These are phyloP conservation scores for Sinocyclocheilus anshuiensis DNA, from an alignment of 2,113 vertebrate genomes.

Conservation along the genomic window DNA sequence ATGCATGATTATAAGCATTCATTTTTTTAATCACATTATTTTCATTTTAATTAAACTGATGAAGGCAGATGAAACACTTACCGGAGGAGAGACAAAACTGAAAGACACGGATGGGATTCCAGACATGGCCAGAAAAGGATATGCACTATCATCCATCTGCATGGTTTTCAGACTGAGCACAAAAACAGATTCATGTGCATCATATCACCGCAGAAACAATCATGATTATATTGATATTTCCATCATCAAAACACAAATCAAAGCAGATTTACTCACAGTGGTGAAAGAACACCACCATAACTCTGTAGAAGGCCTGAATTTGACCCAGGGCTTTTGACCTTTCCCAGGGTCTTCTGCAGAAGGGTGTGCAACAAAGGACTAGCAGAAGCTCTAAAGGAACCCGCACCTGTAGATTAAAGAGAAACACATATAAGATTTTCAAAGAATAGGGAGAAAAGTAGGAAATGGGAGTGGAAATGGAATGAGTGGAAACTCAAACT, in stretches of 20 bases:
- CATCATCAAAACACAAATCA: neutral
- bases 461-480: neutral
- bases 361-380: slow-evolving; percentile 84
- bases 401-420: slow-evolving; percentile 63
- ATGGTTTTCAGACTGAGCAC: slow-evolving; percentile 74
- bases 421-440: neutral
- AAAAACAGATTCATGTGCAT: neutral
- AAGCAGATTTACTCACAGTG: slow-evolving; percentile 74
- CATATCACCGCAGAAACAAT: neutral
- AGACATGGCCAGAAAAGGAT: slow-evolving; percentile 85
- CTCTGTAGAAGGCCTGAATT: neutral
- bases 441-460: neutral
- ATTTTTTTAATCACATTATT: no score
- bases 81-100: slow-evolving; percentile 72
- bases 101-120: slow-evolving; percentile 93
- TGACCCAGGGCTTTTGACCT: slow-evolving; percentile 65
- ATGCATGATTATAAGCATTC: no score
- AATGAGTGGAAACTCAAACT: neutral
- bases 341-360: slow-evolving; percentile 74
- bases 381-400: slow-evolving; percentile 79
- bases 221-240: neutral
- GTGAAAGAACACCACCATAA: neutral
- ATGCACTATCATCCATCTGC: slow-evolving; percentile 82
- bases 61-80: slow-evolving; percentile 51
- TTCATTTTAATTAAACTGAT: no score